Percentiles rank a stretch among this genome's conserved stretches.
Conservation (phyloP, 2,113 vertebrate genomes). For the Columba janthina region DNA sequence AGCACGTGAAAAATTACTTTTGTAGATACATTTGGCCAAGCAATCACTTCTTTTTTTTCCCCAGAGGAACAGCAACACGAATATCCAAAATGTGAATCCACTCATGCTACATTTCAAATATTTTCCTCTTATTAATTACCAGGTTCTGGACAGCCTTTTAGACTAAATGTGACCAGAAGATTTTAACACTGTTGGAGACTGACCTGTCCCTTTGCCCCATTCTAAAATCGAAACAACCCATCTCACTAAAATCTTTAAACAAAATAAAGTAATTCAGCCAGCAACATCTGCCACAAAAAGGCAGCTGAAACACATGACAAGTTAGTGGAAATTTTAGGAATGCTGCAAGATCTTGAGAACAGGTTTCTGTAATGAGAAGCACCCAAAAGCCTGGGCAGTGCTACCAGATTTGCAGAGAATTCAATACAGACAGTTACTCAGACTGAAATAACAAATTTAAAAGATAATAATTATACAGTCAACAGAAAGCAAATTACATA, state of each 20-base stretch:
- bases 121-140: background rate
- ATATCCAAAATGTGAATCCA: background rate
- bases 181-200: background rate
- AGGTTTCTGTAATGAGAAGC: background rate
- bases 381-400: background rate
- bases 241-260: background rate
- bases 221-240: background rate
- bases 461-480: background rate
- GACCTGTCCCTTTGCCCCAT: background rate
- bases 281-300: background rate
- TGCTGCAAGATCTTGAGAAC: background rate
- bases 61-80: fast-evolving
- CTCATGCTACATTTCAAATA: background rate
- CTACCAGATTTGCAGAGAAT: background rate
- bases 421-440: background rate
- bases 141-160: background rate
- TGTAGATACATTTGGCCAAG: background rate
- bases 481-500: background rate
- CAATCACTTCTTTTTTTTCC: fast-evolving
- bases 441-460: background rate
- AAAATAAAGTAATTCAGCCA: background rate
- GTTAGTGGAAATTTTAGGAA: background rate
- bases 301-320: background rate
- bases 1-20: fast-evolving
- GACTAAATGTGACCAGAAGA: background rate